Percentiles rank a stretch among this genome's conserved stretches.
Evolutionary conservation across 2,888 invertebrate genomes (phyloP).

Genomic region (Laothoe populi): DNA sequence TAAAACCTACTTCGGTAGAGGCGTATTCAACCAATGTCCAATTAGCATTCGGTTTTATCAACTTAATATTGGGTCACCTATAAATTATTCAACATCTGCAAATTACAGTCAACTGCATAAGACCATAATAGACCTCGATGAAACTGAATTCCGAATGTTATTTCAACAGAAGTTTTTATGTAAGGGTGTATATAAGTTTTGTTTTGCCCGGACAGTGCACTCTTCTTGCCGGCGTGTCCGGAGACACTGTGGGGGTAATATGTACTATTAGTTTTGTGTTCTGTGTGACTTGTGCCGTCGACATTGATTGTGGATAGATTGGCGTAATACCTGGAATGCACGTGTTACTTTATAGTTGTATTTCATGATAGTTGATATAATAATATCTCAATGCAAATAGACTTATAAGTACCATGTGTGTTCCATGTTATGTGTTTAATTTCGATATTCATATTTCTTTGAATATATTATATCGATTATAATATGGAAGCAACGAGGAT

Average conservation of each 20-base stretch:
- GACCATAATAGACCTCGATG: background rate
- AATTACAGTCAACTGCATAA: background rate
- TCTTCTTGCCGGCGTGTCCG: slow-evolving; percentile 70
- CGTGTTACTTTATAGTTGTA: background rate
- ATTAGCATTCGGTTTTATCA: too few species aligned
- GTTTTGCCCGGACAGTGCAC: slow-evolving; percentile 61
- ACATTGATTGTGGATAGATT: background rate
- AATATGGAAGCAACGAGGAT: too few species aligned
- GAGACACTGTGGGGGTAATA: slow-evolving; percentile 68
- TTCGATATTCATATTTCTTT: too few species aligned
- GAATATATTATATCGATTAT: too few species aligned
- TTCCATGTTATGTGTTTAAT: too few species aligned
- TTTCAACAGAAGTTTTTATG: slow-evolving; percentile 28
- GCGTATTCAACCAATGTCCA: too few species aligned
- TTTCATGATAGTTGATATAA: too few species aligned
- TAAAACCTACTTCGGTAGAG: too few species aligned
- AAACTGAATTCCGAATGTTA: background rate
- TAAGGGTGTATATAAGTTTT: slow-evolving; percentile 36
- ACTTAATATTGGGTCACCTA: too few species aligned
- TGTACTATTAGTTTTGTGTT: slow-evolving; percentile 34
- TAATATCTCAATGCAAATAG: too few species aligned
- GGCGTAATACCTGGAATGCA: background rate
- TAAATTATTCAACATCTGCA: too few species aligned
- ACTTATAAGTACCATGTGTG: too few species aligned
- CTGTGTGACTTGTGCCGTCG: slow-evolving; percentile 24